Evolutionary conservation across 2,113 vertebrate species (phyloP), one percentile per base, ranked within the genome.

Genomic region (Puma concolor): DNA sequence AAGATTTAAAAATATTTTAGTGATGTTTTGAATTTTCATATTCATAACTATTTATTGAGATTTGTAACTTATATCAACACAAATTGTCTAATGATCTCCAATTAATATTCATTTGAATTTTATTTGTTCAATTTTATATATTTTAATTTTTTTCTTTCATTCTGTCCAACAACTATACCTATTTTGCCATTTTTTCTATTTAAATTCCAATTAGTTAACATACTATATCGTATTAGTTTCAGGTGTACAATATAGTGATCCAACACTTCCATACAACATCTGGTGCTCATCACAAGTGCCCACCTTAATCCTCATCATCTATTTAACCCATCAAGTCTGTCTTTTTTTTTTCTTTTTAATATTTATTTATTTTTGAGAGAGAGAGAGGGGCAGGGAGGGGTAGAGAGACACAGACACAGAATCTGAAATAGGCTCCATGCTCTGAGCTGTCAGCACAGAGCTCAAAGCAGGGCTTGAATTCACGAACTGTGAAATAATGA

Each of bases 91-190:
- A 33, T 63, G 8, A 91, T 72, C 4, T 80, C 33, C 71, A 57
- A 48, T 15, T 41, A 83, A 80, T 80, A 66, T 50, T 88, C 50
- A 33, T 10, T 86, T 96, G 21, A 83, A 66, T 72, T 50, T 63
- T 82, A 38, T 36, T 94, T 81, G 52, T 97, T 91, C 19, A 76
- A 57, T 21, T 21, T 57, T 21, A 57, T 7, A 21, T 57, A 21
- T 57, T 57, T 86, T 96, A 16, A 82, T 57, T 72, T 50, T 63
- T n/a, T 36, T 94, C 67, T 36, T 97, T 91, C 27, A 77, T 48
- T 83, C 6, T 94, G 25, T 69, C 31, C 6, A 72, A 19, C 36
- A 50, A 27, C 31, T 87, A 57, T 69, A 5, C 41, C 7, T 81
- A 67, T 93, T 88, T 76, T 67, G 44, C 7, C 31, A 69, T 25